phyloP scores from a whole-genome alignment of 2,113 vertebrate genomes.

The Archilochus colubris region DNA sequence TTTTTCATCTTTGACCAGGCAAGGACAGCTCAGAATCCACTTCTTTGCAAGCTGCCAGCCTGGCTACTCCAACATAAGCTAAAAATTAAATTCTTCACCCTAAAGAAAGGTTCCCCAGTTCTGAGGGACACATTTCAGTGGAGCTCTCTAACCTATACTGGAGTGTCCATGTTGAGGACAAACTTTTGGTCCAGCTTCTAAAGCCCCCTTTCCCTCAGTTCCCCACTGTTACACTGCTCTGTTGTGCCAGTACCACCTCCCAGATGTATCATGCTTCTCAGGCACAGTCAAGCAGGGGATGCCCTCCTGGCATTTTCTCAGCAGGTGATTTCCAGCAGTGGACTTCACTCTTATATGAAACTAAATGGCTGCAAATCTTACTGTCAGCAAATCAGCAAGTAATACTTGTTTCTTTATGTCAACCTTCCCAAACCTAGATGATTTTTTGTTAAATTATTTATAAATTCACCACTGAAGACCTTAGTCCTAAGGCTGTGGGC shows the following conservation, averaged over 20 bases:
- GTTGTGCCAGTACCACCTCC: not conserved
- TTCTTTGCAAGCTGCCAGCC: not conserved
- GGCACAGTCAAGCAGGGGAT: not conserved
- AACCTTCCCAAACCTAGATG: not conserved
- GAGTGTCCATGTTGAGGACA: not conserved
- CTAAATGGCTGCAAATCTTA: not conserved
- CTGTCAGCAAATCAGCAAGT: not conserved
- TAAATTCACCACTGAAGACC: not conserved
- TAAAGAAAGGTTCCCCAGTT: not conserved
- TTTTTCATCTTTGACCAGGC: not conserved
- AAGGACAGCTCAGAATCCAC: not conserved
- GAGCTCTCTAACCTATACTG: not conserved
- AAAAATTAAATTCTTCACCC: not conserved
- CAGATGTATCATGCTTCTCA: not conserved
- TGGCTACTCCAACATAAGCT: not conserved
- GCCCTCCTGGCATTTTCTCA: not conserved
- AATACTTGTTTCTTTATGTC: not conserved
- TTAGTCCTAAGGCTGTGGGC: not conserved
- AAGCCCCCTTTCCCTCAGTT: not conserved
- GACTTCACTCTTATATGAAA: not conserved
- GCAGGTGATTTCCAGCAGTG: not conserved
- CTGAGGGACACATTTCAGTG: not conserved
- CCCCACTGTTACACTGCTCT: not conserved
- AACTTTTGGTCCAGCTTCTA: not conserved
- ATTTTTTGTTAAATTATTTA: not conserved